Conservation (phyloP, 2,888 invertebrate species). For the Cyclophora punctaria region DNA sequence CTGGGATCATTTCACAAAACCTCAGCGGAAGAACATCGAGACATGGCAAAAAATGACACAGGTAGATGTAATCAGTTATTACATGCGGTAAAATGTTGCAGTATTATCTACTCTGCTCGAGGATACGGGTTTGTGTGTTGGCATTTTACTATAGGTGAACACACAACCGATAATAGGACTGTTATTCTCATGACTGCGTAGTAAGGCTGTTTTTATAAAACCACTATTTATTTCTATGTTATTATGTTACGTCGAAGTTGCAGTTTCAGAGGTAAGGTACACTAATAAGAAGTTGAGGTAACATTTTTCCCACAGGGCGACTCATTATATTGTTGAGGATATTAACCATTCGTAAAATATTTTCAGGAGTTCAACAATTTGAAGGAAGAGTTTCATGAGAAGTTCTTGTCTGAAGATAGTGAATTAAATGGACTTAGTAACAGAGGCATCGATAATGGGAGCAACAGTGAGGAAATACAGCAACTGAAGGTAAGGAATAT, state of each 20-base stretch:
- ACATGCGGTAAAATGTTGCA: neutral
- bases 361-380: conserved; percentile 61
- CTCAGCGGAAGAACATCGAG: conserved; percentile 98
- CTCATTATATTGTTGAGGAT: neutral
- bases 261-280: neutral
- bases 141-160: neutral
- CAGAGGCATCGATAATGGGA: conserved; percentile 24
- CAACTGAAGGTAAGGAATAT: conserved; percentile 46
- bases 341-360: neutral
- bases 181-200: too few relatives aligned
- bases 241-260: too few relatives aligned
- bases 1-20: conserved; percentile 99
- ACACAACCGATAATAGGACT: neutral
- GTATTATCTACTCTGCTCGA: too few relatives aligned
- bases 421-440: conserved; percentile 43
- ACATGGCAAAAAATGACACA: conserved; percentile 97
- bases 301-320: too few relatives aligned
- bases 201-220: too few relatives aligned
- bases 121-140: too few relatives aligned
- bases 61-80: conserved; percentile 71
- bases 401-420: conserved; percentile 49
- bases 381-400: conserved; percentile 65
- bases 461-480: conserved; percentile 38
- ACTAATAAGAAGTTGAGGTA: neutral
- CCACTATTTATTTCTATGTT: too few relatives aligned